Conservation (phyloP, 53 echinoderm and acorn worm genomes). For the Temnopleurus reevesii region DNA sequence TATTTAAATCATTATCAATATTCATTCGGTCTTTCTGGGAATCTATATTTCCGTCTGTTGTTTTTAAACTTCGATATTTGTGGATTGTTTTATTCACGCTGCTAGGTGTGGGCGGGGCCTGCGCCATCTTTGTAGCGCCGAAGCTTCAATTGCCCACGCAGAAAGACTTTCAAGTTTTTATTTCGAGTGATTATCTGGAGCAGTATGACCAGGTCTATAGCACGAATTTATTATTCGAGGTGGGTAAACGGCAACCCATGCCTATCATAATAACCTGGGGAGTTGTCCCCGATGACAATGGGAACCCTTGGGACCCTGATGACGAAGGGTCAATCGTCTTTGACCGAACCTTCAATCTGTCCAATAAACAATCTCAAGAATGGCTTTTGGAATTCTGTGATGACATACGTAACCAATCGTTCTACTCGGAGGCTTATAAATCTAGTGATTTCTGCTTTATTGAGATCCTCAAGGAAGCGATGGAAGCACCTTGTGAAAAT, state of each 20-base stretch:
- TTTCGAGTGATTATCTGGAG: slow-evolving; percentile 72
- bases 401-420: slow-evolving; percentile 62
- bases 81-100: slow-evolving; percentile 69
- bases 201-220: slow-evolving; percentile 68
- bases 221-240: slow-evolving; percentile 61
- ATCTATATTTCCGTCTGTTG: slow-evolving; percentile 56
- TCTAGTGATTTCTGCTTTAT: slow-evolving; percentile 68
- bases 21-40: slow-evolving; percentile 63
- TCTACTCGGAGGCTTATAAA: slow-evolving; percentile 36
- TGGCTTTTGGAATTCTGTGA: slow-evolving; percentile 78
- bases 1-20: background rate
- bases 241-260: slow-evolving; percentile 19
- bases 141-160: slow-evolving; percentile 75
- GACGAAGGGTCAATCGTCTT: slow-evolving; percentile 55
- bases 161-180: slow-evolving; percentile 82
- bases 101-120: slow-evolving; percentile 69
- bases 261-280: slow-evolving; percentile 67
- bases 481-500: slow-evolving; percentile 66
- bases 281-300: slow-evolving; percentile 63
- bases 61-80: slow-evolving; percentile 71
- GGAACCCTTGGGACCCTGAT: slow-evolving; percentile 70
- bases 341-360: slow-evolving; percentile 63
- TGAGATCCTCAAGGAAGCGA: slow-evolving; percentile 46
- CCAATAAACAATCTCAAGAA: slow-evolving; percentile 58
- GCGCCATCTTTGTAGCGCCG: slow-evolving; percentile 72